phyloP scores from a whole-genome alignment of 2,888 invertebrate species.

The Agrilus mali region DNA sequence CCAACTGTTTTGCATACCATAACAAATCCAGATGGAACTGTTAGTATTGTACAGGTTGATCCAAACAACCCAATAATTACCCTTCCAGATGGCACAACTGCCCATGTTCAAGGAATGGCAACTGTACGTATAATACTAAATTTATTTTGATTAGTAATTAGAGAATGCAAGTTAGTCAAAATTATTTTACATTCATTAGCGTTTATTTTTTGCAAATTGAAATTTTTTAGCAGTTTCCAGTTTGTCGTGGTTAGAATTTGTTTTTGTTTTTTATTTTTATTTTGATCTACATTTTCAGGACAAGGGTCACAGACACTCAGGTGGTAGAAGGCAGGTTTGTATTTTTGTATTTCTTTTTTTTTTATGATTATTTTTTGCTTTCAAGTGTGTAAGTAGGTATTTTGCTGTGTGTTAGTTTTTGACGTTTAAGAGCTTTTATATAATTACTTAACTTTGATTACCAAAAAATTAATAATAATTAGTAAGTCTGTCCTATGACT shows the following conservation, averaged over 20 bases:
- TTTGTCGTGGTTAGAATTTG: constrained; percentile 22
- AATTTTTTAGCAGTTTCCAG: background rate
- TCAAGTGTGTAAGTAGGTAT: no score
- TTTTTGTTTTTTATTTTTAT: constrained; percentile 1
- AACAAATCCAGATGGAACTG: constrained; percentile 91
- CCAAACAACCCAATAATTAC: constrained; percentile 90
- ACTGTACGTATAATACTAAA: constrained; percentile 27
- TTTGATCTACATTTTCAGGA: constrained; percentile 1
- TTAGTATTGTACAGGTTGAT: constrained; percentile 92
- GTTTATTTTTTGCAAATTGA: background rate
- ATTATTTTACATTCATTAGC: background rate
- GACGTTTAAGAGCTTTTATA: no score
- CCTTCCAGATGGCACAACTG: constrained; percentile 89
- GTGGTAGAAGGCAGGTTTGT: constrained; percentile 1
- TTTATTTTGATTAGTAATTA: constrained; percentile 1
- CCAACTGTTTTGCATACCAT: constrained; percentile 91
- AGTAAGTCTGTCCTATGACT: no score
- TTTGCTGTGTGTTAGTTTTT: no score
- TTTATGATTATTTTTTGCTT: background rate
- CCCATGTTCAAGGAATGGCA: constrained; percentile 77
- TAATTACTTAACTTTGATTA: no score
- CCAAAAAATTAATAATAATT: no score
- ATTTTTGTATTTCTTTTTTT: constrained; percentile 1
- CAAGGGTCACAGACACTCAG: background rate
- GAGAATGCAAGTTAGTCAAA: constrained; percentile 1